Conservation (phyloP, 2,888 invertebrate species). For the Lepidonotus clava region DNA sequence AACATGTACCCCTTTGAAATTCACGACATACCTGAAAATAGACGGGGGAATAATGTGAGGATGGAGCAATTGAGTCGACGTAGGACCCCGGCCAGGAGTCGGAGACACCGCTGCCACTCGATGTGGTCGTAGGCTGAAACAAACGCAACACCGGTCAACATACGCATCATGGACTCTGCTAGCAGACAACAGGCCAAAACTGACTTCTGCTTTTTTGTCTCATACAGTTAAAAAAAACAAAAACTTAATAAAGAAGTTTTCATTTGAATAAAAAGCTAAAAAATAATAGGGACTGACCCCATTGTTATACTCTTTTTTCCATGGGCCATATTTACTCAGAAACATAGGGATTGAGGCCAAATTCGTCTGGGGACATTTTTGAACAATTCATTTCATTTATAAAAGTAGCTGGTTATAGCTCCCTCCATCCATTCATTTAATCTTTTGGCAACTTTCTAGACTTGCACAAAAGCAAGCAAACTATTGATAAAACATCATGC, state of each 20-base stretch:
- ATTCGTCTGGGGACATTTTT: no score
- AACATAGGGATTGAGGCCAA: no score
- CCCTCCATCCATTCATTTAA: not conserved
- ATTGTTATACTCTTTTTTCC: no score
- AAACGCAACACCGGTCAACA: conserved; percentile 55
- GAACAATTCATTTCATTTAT: no score
- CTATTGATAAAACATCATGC: not conserved
- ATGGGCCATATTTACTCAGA: no score
- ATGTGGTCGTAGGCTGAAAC: conserved; percentile 54
- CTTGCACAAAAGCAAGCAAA: not conserved
- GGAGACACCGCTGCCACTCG: conserved; percentile 44
- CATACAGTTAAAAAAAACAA: no score
- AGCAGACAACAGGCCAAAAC: conserved; percentile 27
- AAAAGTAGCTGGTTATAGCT: not conserved
- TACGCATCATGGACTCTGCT: conserved; percentile 8
- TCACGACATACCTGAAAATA: conserved; percentile 89
- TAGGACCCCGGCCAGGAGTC: conserved; percentile 60
- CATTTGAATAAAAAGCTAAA: no score
- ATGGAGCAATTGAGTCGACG: conserved; percentile 54
- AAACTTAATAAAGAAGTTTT: no score
- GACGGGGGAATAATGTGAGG: conserved; percentile 57
- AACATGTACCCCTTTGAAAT: conserved; percentile 99
- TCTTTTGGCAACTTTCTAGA: not conserved
- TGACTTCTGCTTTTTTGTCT: conserved; percentile 39
- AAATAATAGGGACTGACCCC: no score